Evolutionary conservation across 2,113 vertebrate species (phyloP).

Genomic region (Austrofundulus limnaeus): DNA sequence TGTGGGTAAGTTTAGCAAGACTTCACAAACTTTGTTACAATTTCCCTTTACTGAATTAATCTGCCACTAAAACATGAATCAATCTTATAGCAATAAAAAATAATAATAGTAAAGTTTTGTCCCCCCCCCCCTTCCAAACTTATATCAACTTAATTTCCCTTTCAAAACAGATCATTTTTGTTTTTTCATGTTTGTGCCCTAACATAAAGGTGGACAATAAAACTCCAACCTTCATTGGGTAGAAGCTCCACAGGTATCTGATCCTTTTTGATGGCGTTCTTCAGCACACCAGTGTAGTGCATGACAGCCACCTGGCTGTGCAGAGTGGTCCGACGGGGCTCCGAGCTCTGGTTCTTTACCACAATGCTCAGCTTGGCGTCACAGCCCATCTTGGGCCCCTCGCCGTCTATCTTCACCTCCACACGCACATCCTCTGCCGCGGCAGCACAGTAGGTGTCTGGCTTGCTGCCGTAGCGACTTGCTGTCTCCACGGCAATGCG

Average conservation of each 20-base stretch:
- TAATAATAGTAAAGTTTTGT: too few species aligned
- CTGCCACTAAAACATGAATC: too few species aligned
- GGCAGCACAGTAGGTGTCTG: conserved; percentile 73
- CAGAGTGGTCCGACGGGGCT: conserved; percentile 78
- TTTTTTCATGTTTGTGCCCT: background rate
- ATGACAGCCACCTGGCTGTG: conserved; percentile 84
- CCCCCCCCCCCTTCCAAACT: too few species aligned
- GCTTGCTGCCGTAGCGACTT: conserved; percentile 84
- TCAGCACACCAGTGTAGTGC: conserved; percentile 88
- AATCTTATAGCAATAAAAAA: too few species aligned
- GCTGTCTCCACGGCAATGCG: conserved; percentile 88
- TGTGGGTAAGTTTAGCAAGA: too few species aligned
- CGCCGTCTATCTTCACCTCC: conserved; percentile 82
- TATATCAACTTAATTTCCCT: too few species aligned
- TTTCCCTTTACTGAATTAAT: too few species aligned
- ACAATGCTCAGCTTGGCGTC: conserved; percentile 79
- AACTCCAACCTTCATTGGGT: conserved; percentile 77
- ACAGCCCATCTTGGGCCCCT: conserved; percentile 81
- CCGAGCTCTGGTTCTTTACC: conserved; percentile 77
- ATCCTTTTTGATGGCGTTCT: conserved; percentile 82
- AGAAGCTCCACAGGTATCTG: conserved; percentile 65
- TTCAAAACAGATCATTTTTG: too few species aligned
- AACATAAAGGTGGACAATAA: background rate
- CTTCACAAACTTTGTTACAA: too few species aligned
- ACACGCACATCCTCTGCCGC: conserved; percentile 77